Evolutionary conservation across 1,140 invertebrate species (phyloP), one percentile per base, ranked within the genome.

Genomic region (Lepidotrigona ventralis): DNA sequence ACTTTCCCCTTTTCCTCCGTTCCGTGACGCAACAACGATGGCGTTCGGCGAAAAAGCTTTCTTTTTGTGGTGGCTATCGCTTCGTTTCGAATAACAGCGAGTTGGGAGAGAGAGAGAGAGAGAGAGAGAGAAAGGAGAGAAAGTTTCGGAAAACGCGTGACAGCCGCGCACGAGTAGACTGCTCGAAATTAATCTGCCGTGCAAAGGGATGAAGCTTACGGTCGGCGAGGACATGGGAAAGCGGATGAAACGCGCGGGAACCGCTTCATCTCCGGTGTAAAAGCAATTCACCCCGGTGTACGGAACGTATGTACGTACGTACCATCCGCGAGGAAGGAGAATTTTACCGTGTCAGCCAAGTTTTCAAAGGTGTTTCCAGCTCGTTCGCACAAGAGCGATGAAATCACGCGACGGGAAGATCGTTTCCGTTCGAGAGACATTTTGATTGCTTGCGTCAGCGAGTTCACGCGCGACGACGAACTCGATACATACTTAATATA

Each of bases 101-200:
- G 26, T 17, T 29, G 14, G 5, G 6, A 46, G 29, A 17, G 66
- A 26, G 60, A 23, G 11, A 26, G 39, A 19, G 11, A 46, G 39
- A 46, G 29, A 21, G 29, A 21, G 29, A 26, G 33, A 0, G 26
- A 1, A 17, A 64, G 26, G 6, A 0, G 69, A 63, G 51, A 29
- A 75, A 66, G 53, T 76, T 81, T 66, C 11, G 54, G 56, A 26
- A 51, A 39, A 14, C 46, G 63, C n/a, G 56, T 75, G 58, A 75
- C 73, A 54, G 64, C 46, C 73, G 21, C 70, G 60, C 29, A 21
- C 64, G 51, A 63, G 63, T 51, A 39, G 58, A 63, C 64, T 64
- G 60, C 56, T 79, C 80, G 85, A 87, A 87, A 86, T 84, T 87
- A 86, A 86, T 87, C 86, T 81, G 77, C 70, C 73, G 54, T 72